Evolutionary conservation across 1,140 invertebrate genomes (phyloP).

Genomic region (Achroia grisella): DNA sequence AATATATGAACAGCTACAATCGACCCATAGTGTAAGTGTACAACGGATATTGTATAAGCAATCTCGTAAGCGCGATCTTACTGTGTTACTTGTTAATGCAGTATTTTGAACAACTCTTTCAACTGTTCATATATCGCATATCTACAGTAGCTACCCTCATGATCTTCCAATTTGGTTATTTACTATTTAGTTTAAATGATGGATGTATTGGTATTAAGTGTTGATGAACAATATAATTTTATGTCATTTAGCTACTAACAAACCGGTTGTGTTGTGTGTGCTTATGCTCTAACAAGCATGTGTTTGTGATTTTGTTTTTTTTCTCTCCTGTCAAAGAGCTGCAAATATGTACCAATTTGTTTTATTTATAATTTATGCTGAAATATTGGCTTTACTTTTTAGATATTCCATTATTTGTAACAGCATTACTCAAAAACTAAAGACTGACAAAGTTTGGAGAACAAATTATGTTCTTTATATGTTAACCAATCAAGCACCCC

Average conservation of each 20-base stretch:
- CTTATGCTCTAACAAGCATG: constrained; percentile 70
- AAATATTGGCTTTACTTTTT: constrained; percentile 50
- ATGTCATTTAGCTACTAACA: constrained; percentile 64
- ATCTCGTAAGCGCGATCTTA: no score
- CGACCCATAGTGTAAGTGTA: no score
- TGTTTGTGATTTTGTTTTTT: constrained; percentile 61
- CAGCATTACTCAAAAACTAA: constrained; percentile 29
- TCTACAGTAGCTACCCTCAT: constrained; percentile 13
- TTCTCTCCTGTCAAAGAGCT: constrained; percentile 21
- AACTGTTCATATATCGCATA: no score
- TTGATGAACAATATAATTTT: constrained; percentile 58
- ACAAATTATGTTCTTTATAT: constrained; percentile 31
- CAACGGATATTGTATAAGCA: no score
- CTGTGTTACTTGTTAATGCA: no score
- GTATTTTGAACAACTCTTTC: no score
- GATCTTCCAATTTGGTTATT: constrained; percentile 59
- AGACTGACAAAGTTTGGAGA: constrained; percentile 56
- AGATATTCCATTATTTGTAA: constrained; percentile 24
- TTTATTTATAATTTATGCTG: constrained; percentile 68
- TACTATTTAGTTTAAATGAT: constrained; percentile 53
- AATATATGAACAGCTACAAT: no score
- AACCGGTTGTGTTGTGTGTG: constrained; percentile 71
- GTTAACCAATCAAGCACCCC: constrained; percentile 17
- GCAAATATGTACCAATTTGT: constrained; percentile 28
- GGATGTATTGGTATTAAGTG: constrained; percentile 43